Base-by-base conservation (phyloP, 30 jellyfish, hydroid and myxozoan genomes). In the Clytia hemisphaerica region DNA sequence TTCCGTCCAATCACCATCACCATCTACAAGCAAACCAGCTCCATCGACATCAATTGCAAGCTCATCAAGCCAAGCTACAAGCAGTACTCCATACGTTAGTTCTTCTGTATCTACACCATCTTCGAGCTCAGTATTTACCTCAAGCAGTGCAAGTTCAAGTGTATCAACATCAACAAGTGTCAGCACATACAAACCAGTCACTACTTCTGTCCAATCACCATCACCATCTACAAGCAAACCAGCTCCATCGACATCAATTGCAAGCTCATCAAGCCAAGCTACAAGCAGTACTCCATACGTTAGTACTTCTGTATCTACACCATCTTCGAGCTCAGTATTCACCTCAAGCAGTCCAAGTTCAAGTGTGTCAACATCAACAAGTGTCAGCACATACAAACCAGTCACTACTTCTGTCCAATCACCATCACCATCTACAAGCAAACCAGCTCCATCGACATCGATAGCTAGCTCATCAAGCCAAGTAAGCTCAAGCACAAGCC, bases 241-340 rank as follows among this genome's bases (percentile, higher is more conserved):
- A 50, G 32, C 64, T n/a, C 64, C 64, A 50, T n/a, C 64, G 25
- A 50, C 64, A 50, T 50, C 64, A 18, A 50, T 50, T 50, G 64
- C 25, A 32, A 50, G 6, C 19, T 50, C 64, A n/a, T 27, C 25
- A 9, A 50, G 64, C 64, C 19, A 27, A 7, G 25, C 32, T 32
- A n/a, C 64, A 50, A n/a, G 25, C 21, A n/a, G 19, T 50, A 9
- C 64, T 7, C 64, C 64, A n/a, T n/a, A n/a, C n/a, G n/a, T n/a
- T n/a, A n/a, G n/a, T n/a, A n/a, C n/a, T n/a, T n/a, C n/a, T n/a
- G n/a, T n/a, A n/a, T n/a, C n/a, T n/a, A n/a, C n/a, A n/a, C n/a
- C n/a, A n/a, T n/a, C n/a, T n/a, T n/a, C n/a, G n/a, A n/a, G n/a
- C n/a, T n/a, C n/a, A n/a, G n/a, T n/a, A n/a, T n/a, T n/a, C n/a